Evolutionary conservation across 2,888 invertebrate species (phyloP).

Genomic region (Cephonodes hylas): DNA sequence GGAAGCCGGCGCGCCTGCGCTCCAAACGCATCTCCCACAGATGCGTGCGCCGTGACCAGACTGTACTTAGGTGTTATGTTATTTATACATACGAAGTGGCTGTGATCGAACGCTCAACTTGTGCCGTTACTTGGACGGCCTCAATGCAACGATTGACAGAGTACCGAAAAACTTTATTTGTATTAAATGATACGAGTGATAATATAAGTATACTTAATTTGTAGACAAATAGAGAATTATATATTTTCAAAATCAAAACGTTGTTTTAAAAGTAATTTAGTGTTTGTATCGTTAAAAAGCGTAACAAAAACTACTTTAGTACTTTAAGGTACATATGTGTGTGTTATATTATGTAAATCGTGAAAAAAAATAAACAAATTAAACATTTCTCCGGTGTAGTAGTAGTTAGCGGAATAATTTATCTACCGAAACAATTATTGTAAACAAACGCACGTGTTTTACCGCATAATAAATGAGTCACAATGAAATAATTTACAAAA

Average conservation of each 20-base stretch:
- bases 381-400: no score
- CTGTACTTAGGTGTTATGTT: conserved; percentile 53
- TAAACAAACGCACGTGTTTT: neutral
- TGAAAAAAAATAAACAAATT: no score
- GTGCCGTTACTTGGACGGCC: conserved; percentile 49
- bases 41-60: conserved; percentile 40
- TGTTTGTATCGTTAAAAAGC: neutral
- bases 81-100: conserved; percentile 65
- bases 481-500: neutral
- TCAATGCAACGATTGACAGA: conserved; percentile 56
- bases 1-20: conserved; percentile 40
- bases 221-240: conserved; percentile 1
- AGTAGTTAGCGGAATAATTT: no score
- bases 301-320: neutral
- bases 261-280: neutral
- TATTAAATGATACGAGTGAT: neutral
- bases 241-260: neutral
- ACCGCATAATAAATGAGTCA: neutral
- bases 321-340: no score
- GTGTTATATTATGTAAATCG: no score
- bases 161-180: conserved; percentile 27
- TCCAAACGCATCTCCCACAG: conserved; percentile 44
- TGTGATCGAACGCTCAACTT: conserved; percentile 69
- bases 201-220: conserved; percentile 1
- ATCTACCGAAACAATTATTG: neutral